These are phyloP conservation scores for Anisognathus igniventris DNA, from an alignment of 2,797 vertebrate genomes.

Conservation along the genomic window DNA sequence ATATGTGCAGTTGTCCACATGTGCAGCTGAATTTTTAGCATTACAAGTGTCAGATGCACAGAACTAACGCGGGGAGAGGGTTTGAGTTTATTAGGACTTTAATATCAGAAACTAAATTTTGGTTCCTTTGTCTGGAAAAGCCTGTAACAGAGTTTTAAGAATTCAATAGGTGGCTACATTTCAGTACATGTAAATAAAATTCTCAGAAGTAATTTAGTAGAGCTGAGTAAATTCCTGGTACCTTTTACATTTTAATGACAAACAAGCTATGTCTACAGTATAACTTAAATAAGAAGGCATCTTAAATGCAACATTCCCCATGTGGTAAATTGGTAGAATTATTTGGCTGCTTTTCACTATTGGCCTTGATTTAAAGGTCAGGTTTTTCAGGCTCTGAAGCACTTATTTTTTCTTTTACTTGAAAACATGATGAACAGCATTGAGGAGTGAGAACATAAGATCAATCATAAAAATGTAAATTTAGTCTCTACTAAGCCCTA, in stretches of 20 bases:
- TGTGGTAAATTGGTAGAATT: background rate
- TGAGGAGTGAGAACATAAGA: background rate
- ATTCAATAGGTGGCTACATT: background rate
- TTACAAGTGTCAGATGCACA: background rate
- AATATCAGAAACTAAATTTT: background rate
- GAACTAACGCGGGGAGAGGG: rapidly evolving
- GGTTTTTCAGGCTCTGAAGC: background rate
- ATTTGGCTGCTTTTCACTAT: background rate
- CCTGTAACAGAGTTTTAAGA: background rate
- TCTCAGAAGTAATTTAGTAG: background rate
- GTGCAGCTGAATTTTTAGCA: background rate
- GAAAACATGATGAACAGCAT: background rate
- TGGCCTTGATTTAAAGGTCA: background rate
- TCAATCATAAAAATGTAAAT: background rate
- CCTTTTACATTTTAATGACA: background rate
- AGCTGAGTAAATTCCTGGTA: background rate
- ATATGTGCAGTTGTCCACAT: background rate
- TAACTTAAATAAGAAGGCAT: background rate
- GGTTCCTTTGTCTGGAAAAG: background rate
- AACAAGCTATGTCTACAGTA: background rate
- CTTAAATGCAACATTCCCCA: background rate
- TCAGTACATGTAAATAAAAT: background rate
- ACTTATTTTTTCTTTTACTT: background rate
- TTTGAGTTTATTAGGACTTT: background rate
- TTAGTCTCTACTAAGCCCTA: background rate